Conservation (phyloP, 2,797 vertebrate genomes). For the Notolabrus celidotus region DNA sequence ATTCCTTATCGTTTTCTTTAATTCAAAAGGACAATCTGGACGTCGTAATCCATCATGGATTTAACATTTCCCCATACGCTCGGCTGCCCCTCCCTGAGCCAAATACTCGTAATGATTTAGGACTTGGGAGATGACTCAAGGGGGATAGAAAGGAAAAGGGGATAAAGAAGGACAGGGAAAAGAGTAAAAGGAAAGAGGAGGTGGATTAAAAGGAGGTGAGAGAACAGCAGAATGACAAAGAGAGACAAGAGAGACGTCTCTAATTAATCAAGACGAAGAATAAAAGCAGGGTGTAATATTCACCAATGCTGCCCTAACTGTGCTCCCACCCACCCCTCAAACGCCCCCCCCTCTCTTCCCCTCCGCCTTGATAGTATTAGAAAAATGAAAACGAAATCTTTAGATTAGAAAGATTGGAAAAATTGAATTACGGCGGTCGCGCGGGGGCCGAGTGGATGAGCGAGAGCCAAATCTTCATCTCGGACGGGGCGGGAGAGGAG, state of each 20-base stretch:
- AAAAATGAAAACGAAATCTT: slow-evolving; percentile 83
- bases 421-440: slow-evolving; percentile 76
- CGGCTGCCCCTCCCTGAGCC: slow-evolving; percentile 49
- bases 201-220: slow-evolving; percentile 18
- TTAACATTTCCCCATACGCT: slow-evolving; percentile 74
- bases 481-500: slow-evolving; percentile 22
- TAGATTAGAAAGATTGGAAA: slow-evolving; percentile 83
- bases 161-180: slow-evolving; percentile 16
- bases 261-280: slow-evolving; percentile 70
- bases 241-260: slow-evolving; percentile 56
- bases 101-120: slow-evolving; percentile 73
- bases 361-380: slow-evolving; percentile 76
- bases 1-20: slow-evolving; percentile 84
- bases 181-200: not conserved
- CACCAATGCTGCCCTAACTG: slow-evolving; percentile 65
- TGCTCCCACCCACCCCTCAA: not conserved
- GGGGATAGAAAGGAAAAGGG: slow-evolving; percentile 45
- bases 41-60: slow-evolving; percentile 83
- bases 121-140: slow-evolving; percentile 59
- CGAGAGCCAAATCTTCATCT: slow-evolving; percentile 76
- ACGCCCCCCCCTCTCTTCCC: not conserved
- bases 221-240: too few species aligned
- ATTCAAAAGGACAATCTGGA: slow-evolving; percentile 83
- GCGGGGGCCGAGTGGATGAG: slow-evolving; percentile 64
- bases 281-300: slow-evolving; percentile 71